A percentile compares a stretch with the other conserved stretches of the same genome.
Evolutionary conservation across 1,140 invertebrate species (phyloP).

Genomic region (Anastrepha obliqua): DNA sequence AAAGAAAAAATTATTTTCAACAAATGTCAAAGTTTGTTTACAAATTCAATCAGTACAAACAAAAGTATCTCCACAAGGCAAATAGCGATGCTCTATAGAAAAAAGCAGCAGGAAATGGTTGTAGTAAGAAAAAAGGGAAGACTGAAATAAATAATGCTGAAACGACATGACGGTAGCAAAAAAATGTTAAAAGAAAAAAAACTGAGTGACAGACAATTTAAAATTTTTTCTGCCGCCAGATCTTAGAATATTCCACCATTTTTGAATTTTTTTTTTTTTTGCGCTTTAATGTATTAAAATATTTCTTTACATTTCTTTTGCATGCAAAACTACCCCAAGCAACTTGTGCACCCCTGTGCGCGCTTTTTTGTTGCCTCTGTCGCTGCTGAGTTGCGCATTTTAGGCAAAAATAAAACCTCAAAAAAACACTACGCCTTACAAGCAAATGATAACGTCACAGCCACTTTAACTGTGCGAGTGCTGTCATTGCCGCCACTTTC

Average conservation of each 20-base stretch:
- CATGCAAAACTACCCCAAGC: no score
- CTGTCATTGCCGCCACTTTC: background rate
- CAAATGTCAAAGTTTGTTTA: background rate
- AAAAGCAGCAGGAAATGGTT: background rate
- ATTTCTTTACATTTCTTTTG: no score
- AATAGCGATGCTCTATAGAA: background rate
- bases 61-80: background rate
- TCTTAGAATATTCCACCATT: background rate
- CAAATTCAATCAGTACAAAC: background rate
- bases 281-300: no score
- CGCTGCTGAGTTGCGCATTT: background rate
- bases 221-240: background rate
- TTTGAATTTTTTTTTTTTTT: no score
- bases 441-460: background rate
- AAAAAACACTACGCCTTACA: background rate
- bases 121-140: no score
- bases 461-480: background rate
- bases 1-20: background rate
- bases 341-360: no score
- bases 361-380: no score
- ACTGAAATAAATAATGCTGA: background rate
- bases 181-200: background rate
- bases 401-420: background rate
- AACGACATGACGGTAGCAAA: background rate
- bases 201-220: background rate